Conservation (phyloP, 92 coral and sea anemone genomes). For the Zoanthus gigantus region DNA sequence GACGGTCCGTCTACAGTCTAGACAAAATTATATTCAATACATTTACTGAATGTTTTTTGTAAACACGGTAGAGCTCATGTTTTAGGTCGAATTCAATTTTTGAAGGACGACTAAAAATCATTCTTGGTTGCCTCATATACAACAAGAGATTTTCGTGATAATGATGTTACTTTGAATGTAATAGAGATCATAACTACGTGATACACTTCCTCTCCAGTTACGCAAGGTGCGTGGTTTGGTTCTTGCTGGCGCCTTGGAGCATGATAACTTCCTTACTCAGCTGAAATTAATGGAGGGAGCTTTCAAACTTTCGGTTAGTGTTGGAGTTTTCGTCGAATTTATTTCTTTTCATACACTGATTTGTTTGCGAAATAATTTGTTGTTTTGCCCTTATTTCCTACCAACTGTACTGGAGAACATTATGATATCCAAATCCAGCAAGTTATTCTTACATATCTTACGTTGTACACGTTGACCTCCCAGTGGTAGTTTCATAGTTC, state of each 20-base stretch:
- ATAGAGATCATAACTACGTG: not conserved
- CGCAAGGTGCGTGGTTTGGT: constrained; percentile 87
- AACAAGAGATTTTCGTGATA: not conserved
- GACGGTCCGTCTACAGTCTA: no score
- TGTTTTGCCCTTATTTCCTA: no score
- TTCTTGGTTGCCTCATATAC: not conserved
- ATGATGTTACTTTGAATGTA: not conserved
- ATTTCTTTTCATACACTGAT: not conserved
- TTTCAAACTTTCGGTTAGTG: constrained; percentile 94
- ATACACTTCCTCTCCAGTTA: constrained; percentile 51
- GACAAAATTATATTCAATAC: no score
- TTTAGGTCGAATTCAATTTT: no score
- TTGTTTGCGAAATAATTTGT: no score
- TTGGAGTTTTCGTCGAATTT: not conserved
- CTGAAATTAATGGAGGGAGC: constrained; percentile 93
- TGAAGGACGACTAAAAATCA: no score
- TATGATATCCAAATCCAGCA: not conserved
- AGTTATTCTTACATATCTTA: not conserved
- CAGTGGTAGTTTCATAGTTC: no score
- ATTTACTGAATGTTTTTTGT: no score
- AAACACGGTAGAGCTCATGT: no score
- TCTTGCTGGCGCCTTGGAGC: constrained; percentile 88
- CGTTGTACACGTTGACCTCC: no score
- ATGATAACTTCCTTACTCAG: constrained; percentile 69
- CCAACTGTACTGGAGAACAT: no score